phyloP scores from a whole-genome alignment of 2,113 vertebrate species.

The Cyprinodon variegatus region DNA sequence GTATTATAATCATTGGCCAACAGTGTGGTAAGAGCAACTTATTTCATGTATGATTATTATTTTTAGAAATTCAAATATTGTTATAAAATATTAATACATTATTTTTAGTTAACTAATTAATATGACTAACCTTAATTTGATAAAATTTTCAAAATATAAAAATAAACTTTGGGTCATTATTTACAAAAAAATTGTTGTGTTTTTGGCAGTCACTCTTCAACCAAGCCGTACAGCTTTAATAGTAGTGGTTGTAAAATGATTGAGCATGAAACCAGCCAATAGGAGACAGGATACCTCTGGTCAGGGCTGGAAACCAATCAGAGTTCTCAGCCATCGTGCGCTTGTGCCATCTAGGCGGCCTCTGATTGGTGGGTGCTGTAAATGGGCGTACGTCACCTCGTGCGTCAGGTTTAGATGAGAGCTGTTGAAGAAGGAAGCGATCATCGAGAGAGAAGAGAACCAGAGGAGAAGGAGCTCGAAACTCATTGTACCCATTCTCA shows the following conservation, averaged over 20 bases:
- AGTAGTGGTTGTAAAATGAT: conserved; percentile 3
- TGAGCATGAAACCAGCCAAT: conserved; percentile 45
- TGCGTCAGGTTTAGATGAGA: conserved; percentile 23
- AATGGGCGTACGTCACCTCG: neutral
- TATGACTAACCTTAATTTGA: neutral
- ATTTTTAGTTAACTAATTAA: neutral
- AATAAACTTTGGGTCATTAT: no score
- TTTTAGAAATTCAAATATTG: no score
- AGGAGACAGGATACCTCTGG: conserved; percentile 42
- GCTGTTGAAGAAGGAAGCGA: conserved; percentile 68
- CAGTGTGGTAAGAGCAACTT: neutral
- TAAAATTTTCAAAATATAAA: neutral
- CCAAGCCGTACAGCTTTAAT: neutral
- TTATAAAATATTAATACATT: neutral
- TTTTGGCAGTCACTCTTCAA: neutral
- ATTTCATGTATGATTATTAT: neutral
- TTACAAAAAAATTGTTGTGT: neutral
- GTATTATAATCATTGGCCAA: no score
- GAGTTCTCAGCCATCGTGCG: neutral
- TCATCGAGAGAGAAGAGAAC: conserved; percentile 16
- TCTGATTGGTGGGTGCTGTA: conserved; percentile 35
- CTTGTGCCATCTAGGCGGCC: neutral
- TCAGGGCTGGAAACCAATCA: conserved; percentile 73
- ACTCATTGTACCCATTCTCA: conserved; percentile 34
- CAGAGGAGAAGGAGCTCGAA: neutral